A percentile compares a stretch with the other conserved stretches of the same genome.
These are phyloP conservation scores for Ormyrus thymus DNA, from an alignment of 2,888 invertebrate species.

Conservation along the genomic window DNA sequence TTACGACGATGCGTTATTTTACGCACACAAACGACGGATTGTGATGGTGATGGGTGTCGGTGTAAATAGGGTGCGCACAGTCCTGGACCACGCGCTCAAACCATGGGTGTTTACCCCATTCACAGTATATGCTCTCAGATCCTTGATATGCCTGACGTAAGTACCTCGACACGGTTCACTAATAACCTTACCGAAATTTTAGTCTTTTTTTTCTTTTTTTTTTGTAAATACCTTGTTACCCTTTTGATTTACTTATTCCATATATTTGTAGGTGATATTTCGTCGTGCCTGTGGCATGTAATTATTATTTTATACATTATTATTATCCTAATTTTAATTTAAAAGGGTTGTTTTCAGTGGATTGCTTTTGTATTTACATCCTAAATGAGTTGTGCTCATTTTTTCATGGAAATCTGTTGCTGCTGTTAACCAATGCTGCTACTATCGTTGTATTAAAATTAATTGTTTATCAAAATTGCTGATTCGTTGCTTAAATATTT, in stretches of 20 bases:
- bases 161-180: slow-evolving; percentile 73
- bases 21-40: slow-evolving; percentile 16
- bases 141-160: slow-evolving; percentile 92
- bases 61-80: slow-evolving; percentile 88
- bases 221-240: slow-evolving; percentile 26
- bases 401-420: not conserved
- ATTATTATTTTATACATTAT: slow-evolving; percentile 32
- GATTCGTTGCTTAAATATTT: not conserved
- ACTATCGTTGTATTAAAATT: slow-evolving; percentile 5
- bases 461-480: not conserved
- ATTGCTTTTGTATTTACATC: slow-evolving; percentile 14
- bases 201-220: slow-evolving; percentile 18
- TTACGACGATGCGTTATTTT: slow-evolving; percentile 14
- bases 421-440: not conserved
- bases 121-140: slow-evolving; percentile 92
- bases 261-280: slow-evolving; percentile 58
- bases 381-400: slow-evolving; percentile 3
- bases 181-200: slow-evolving; percentile 9
- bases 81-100: slow-evolving; percentile 92
- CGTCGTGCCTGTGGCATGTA: slow-evolving; percentile 66
- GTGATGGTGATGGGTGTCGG: slow-evolving; percentile 35
- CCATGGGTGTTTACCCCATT: slow-evolving; percentile 93
- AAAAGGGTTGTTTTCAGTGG: slow-evolving; percentile 11
- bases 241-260: slow-evolving; percentile 17
- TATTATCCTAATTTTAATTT: slow-evolving; percentile 18